Evolutionary conservation across 2,888 invertebrate genomes (phyloP).

Genomic region (Epirrita christyi): DNA sequence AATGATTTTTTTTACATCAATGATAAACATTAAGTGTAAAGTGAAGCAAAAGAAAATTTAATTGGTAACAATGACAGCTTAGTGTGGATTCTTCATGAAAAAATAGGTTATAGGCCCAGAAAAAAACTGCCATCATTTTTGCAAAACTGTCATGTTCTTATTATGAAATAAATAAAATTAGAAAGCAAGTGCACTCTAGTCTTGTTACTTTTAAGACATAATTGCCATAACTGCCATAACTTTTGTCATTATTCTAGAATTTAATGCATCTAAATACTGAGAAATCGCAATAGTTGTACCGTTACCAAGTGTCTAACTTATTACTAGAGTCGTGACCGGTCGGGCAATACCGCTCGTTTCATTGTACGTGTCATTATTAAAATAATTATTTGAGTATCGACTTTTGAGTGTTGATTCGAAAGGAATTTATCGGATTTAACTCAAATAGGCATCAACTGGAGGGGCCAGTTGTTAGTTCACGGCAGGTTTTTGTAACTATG

Average conservation of each 20-base stretch:
- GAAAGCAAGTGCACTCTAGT: too few species aligned
- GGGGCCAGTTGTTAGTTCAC: not conserved
- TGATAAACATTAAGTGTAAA: too few species aligned
- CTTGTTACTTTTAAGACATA: not conserved
- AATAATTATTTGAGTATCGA: constrained; percentile 50
- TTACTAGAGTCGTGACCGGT: constrained; percentile 34
- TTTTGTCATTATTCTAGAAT: constrained; percentile 14
- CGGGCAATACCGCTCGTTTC: constrained; percentile 33
- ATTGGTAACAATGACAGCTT: too few species aligned
- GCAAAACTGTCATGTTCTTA: too few species aligned
- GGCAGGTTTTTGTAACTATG: not conserved
- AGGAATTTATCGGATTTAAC: constrained; percentile 52
- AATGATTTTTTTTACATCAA: not conserved
- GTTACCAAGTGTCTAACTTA: constrained; percentile 19
- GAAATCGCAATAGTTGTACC: constrained; percentile 21
- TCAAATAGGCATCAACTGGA: constrained; percentile 4
- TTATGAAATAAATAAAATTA: too few species aligned
- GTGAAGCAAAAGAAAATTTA: too few species aligned
- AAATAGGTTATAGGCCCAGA: not conserved
- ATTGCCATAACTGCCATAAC: constrained; percentile 3
- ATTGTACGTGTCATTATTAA: constrained; percentile 53
- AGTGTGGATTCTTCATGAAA: too few species aligned
- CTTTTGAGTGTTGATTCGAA: constrained; percentile 35
- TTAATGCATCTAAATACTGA: constrained; percentile 19
- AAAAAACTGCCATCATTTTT: too few species aligned